Percentiles rank a stretch among this genome's conserved stretches.
These are phyloP conservation scores for Criorhina ranunculi DNA, from an alignment of 2,888 invertebrate genomes.

Conservation along the genomic window DNA sequence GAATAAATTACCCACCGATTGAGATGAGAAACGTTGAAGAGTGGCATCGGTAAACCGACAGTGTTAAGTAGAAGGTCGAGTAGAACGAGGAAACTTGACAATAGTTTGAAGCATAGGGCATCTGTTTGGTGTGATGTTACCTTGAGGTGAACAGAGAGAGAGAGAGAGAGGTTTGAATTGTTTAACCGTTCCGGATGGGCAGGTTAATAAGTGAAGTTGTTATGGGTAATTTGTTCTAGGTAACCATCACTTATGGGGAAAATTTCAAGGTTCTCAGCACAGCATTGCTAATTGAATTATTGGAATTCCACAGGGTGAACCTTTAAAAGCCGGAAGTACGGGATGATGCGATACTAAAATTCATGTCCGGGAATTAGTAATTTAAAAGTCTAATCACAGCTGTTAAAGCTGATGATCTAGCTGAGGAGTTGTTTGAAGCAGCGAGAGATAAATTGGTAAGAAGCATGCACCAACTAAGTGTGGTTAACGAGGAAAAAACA, in stretches of 20 bases:
- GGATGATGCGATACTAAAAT: too few species aligned
- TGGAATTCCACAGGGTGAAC: not conserved
- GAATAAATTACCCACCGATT: conserved; percentile 14
- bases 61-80: not conserved
- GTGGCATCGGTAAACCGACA: not conserved
- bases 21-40: conserved; percentile 10
- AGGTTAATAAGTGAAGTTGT: not conserved
- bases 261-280: not conserved
- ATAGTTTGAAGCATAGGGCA: not conserved
- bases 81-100: not conserved
- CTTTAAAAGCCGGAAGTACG: too few species aligned
- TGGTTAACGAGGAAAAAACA: too few species aligned
- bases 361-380: too few species aligned
- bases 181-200: not conserved
- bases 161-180: not conserved
- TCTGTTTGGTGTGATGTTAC: not conserved
- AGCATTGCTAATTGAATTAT: not conserved
- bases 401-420: too few species aligned
- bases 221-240: conserved; percentile 9
- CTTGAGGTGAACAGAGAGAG: too few species aligned
- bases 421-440: too few species aligned
- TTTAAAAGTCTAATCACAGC: too few species aligned
- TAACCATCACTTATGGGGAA: not conserved
- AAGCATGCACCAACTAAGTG: too few species aligned
- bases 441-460: too few species aligned